Conservation (phyloP, 2,113 vertebrate genomes). For the Apaloderma vittatum region DNA sequence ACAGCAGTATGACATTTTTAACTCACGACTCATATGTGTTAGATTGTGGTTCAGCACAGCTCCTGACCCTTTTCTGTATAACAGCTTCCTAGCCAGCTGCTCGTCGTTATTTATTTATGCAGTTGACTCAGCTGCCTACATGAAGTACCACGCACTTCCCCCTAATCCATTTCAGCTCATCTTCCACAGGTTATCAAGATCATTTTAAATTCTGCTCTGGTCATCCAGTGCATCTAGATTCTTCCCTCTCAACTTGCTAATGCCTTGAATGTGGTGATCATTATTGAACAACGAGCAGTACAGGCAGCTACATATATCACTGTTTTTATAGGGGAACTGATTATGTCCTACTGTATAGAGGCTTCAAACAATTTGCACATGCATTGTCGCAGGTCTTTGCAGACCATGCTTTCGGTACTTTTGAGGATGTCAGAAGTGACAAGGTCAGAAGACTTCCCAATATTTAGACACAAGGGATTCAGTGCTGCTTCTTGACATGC, state of each 20-base stretch:
- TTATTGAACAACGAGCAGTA: background rate
- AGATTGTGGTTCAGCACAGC: conserved; percentile 15
- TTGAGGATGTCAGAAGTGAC: background rate
- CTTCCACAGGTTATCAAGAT: background rate
- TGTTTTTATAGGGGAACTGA: background rate
- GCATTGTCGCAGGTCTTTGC: background rate
- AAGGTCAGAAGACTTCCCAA: background rate
- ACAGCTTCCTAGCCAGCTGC: conserved; percentile 57
- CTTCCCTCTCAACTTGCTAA: background rate
- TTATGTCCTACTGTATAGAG: background rate
- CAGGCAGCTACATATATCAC: background rate
- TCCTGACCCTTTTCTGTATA: conserved; percentile 46
- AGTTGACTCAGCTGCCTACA: conserved; percentile 36
- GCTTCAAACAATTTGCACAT: background rate
- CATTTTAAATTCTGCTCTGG: background rate
- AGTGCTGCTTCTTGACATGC: background rate
- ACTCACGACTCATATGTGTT: conserved; percentile 40
- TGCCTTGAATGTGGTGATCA: background rate
- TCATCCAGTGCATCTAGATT: fast-evolving
- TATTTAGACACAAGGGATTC: background rate
- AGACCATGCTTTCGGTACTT: background rate
- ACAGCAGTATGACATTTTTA: conserved; percentile 44
- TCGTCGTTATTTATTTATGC: conserved; percentile 56
- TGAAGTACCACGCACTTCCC: background rate
- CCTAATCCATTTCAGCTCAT: background rate